Percentiles rank a stretch among this genome's conserved stretches.
Conservation (phyloP, 1,140 invertebrate genomes). For the Drosophila bocqueti region DNA sequence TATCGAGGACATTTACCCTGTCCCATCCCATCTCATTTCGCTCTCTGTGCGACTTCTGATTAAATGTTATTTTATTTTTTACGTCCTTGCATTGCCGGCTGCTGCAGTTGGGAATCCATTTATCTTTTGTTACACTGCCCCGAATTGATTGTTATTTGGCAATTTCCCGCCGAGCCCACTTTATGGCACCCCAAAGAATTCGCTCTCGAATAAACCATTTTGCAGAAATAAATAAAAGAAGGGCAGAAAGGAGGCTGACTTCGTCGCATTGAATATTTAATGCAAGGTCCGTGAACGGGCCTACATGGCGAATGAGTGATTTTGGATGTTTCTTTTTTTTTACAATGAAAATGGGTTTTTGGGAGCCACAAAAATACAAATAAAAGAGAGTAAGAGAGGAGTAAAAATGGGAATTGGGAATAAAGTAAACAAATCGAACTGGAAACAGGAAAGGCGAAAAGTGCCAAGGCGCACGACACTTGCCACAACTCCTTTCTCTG, state of each 20-base stretch:
- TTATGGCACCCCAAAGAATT: conserved; percentile 77
- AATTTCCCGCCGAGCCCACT: conserved; percentile 33
- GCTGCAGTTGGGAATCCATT: conserved; percentile 48
- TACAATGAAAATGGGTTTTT: conserved; percentile 13
- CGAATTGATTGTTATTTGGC: conserved; percentile 76
- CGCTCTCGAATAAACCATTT: conserved; percentile 65
- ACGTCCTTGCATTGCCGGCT: conserved; percentile 20
- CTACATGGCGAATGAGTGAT: conserved; percentile 71
- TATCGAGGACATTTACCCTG: conserved; percentile 15
- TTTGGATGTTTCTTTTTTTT: conserved; percentile 36
- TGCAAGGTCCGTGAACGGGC: conserved; percentile 38
- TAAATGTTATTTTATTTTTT: conserved; percentile 42
- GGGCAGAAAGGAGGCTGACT: conserved; percentile 11
- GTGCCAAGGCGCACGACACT: conserved; percentile 27
- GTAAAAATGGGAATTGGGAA: conserved; percentile 7
- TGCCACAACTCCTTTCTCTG: too few species aligned
- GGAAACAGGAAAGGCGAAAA: conserved; percentile 17
- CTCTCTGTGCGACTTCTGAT: conserved; percentile 22
- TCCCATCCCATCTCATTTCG: background rate
- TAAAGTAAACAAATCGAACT: conserved; percentile 70
- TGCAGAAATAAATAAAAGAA: conserved; percentile 18
- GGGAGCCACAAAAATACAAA: conserved; percentile 3
- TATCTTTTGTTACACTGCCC: conserved; percentile 54
- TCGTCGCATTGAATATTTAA: conserved; percentile 64
- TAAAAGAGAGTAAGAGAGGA: background rate